Evolutionary conservation across 1,140 invertebrate species (phyloP).

Genomic region (Drepana arcuata): DNA sequence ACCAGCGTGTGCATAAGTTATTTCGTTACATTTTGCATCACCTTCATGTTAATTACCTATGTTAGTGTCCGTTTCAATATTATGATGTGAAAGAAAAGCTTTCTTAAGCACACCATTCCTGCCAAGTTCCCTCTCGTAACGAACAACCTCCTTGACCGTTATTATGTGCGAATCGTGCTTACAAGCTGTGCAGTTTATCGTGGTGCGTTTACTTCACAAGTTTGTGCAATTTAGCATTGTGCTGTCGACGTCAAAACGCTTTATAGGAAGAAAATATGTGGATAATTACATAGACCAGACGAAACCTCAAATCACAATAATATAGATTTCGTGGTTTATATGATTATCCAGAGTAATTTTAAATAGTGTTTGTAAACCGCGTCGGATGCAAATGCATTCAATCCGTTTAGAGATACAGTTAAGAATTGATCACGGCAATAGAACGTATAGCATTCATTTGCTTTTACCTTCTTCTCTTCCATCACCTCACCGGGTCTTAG

Average conservation of each 20-base stretch:
- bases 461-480: slow-evolving; percentile 96
- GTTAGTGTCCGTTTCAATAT: slow-evolving; percentile 44
- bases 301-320: not conserved
- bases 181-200: slow-evolving; percentile 67
- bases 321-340: slow-evolving; percentile 17
- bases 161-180: slow-evolving; percentile 58
- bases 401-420: slow-evolving; percentile 46
- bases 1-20: slow-evolving; percentile 56
- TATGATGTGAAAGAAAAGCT: slow-evolving; percentile 28
- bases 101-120: slow-evolving; percentile 34
- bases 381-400: slow-evolving; percentile 57
- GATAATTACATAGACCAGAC: slow-evolving; percentile 35
- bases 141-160: slow-evolving; percentile 34
- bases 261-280: slow-evolving; percentile 28
- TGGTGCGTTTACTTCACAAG: slow-evolving; percentile 53
- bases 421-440: slow-evolving; percentile 57
- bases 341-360: slow-evolving; percentile 44
- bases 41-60: slow-evolving; percentile 42
- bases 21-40: slow-evolving; percentile 49
- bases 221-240: slow-evolving; percentile 60
- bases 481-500: slow-evolving; percentile 92
- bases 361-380: slow-evolving; percentile 42
- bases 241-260: slow-evolving; percentile 48
- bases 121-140: slow-evolving; percentile 19
- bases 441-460: slow-evolving; percentile 77